Conservation (phyloP, 2,888 invertebrate genomes). For the Hydrotaea diabolus region DNA sequence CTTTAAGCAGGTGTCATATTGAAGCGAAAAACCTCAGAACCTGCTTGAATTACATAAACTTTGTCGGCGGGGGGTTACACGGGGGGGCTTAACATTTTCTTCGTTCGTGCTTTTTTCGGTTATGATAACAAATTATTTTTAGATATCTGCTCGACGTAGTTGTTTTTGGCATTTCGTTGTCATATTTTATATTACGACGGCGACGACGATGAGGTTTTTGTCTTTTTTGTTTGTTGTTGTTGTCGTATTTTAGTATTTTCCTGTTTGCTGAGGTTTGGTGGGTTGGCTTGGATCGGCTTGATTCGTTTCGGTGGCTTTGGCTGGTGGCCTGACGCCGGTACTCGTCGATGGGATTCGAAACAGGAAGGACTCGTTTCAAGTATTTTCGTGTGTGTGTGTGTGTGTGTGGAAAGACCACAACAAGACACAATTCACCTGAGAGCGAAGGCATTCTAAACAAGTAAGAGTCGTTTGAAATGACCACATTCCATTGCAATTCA, state of each 20-base stretch:
- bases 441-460: background rate
- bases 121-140: conserved; percentile 42
- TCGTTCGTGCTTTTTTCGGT: conserved; percentile 8
- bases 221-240: background rate
- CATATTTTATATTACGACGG: background rate
- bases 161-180: conserved; percentile 33
- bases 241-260: conserved; percentile 9
- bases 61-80: conserved; percentile 14
- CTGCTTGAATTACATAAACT: background rate
- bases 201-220: no score
- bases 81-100: background rate
- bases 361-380: conserved; percentile 64
- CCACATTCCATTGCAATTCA: conserved; percentile 14
- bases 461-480: conserved; percentile 21
- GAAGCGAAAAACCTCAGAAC: conserved; percentile 11
- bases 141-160: conserved; percentile 30
- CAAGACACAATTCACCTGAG: conserved; percentile 8
- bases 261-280: background rate
- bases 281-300: background rate
- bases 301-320: background rate
- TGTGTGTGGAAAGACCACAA: background rate
- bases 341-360: conserved; percentile 12
- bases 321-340: conserved; percentile 9
- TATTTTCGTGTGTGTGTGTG: background rate
- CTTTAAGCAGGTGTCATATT: conserved; percentile 48